Conservation (phyloP, 92 coral and sea anemone species). For the Palythoa grandis region DNA sequence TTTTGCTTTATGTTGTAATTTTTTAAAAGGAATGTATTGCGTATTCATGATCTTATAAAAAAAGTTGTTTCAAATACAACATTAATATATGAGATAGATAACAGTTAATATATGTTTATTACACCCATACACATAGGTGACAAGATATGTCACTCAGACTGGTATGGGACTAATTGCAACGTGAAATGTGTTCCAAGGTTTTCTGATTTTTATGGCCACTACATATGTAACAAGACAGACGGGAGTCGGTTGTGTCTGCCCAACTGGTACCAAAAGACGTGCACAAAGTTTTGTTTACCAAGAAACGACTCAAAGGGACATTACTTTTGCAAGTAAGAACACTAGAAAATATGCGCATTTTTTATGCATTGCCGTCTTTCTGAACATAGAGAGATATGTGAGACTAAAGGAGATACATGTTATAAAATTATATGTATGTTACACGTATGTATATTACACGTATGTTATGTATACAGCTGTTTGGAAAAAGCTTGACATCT, state of each 20-base stretch:
- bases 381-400: no score
- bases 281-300: constrained; percentile 71
- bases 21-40: no score
- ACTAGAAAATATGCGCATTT: background rate
- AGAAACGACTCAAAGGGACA: constrained; percentile 69
- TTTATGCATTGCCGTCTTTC: background rate
- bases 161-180: constrained; percentile 71
- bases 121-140: constrained; percentile 37
- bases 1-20: no score
- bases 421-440: no score
- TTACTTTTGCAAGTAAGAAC: constrained; percentile 57
- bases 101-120: background rate
- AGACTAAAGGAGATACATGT: no score
- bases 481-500: no score
- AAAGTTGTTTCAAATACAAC: no score
- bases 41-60: no score
- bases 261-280: constrained; percentile 75
- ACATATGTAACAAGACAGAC: constrained; percentile 55
- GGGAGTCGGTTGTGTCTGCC: constrained; percentile 65
- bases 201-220: constrained; percentile 64
- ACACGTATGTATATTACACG: no score
- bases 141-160: constrained; percentile 66
- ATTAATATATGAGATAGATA: no score
- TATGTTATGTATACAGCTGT: no score
- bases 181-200: constrained; percentile 44